Conservation (phyloP, 2,888 invertebrate genomes). For the Microctonus hyperodae region DNA sequence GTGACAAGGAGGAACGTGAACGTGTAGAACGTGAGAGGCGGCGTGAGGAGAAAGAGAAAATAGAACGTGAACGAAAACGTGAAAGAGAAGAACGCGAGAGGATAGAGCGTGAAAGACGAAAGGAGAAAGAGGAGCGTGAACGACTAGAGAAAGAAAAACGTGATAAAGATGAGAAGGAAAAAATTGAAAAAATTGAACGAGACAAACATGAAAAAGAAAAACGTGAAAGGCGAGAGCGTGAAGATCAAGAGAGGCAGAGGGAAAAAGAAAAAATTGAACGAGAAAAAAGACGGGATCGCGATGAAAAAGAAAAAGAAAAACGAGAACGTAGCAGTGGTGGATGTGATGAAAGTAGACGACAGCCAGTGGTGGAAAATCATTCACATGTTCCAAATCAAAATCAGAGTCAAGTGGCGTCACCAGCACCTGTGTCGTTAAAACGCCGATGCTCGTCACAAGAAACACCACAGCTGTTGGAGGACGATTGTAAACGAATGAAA, state of each 20-base stretch:
- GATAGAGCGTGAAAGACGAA: conserved; percentile 50
- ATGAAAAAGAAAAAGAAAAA: conserved; percentile 62
- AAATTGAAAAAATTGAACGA: conserved; percentile 56
- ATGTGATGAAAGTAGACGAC: conserved; percentile 55
- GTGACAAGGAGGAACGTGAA: conserved; percentile 63
- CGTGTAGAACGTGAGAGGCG: conserved; percentile 52
- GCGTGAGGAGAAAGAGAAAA: conserved; percentile 58
- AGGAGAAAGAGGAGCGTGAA: conserved; percentile 55
- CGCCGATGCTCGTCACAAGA: conserved; percentile 83
- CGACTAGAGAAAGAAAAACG: conserved; percentile 55
- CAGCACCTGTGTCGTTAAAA: conserved; percentile 73
- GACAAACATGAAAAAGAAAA: conserved; percentile 59
- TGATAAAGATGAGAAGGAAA: conserved; percentile 62
- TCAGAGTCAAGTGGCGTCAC: conserved; percentile 58
- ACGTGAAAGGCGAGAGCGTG: conserved; percentile 50
- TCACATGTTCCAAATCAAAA: conserved; percentile 46
- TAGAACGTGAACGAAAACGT: conserved; percentile 60
- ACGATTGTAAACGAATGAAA: conserved; percentile 70
- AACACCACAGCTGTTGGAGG: conserved; percentile 65
- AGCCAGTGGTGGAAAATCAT: conserved; percentile 56
- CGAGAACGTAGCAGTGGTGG: conserved; percentile 46
- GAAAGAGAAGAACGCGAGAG: conserved; percentile 60
- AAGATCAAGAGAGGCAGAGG: conserved; percentile 62
- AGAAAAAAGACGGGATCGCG: conserved; percentile 55
- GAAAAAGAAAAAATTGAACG: conserved; percentile 53